A percentile compares a stretch with the other conserved stretches of the same genome.
Conservation (phyloP, 1,140 invertebrate species). For the Ips typographus region DNA sequence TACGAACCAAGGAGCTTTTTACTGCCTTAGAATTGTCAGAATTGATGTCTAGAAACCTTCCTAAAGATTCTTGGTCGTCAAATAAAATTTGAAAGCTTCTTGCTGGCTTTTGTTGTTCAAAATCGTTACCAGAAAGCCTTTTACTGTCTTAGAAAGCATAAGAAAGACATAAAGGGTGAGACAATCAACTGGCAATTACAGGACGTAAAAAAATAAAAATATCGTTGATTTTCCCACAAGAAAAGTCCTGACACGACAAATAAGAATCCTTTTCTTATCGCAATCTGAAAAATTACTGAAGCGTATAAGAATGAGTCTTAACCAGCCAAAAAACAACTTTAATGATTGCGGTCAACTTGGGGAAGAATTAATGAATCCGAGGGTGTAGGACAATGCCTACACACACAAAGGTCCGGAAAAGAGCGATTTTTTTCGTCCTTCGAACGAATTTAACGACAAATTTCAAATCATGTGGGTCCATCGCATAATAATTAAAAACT, state of each 20-base stretch:
- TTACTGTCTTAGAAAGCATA: too few species aligned
- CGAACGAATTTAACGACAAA: background rate
- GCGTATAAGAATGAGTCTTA: constrained; percentile 5
- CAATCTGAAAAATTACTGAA: constrained; percentile 10
- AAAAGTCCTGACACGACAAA: constrained; percentile 10
- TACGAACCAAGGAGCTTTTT: too few species aligned
- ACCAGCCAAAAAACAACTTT: constrained; percentile 11
- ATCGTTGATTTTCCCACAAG: constrained; percentile 17
- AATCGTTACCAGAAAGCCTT: too few species aligned
- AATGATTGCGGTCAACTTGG: constrained; percentile 10
- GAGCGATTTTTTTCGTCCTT: background rate
- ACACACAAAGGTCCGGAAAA: background rate
- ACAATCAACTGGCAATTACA: background rate
- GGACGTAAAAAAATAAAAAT: constrained; percentile 4
- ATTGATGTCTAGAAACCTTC: too few species aligned
- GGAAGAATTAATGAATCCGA: constrained; percentile 4
- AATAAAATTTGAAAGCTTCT: too few species aligned
- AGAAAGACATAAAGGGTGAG: too few species aligned
- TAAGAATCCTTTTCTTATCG: constrained; percentile 15
- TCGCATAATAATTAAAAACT: constrained; percentile 10
- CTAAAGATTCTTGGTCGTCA: too few species aligned
- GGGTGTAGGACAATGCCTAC: background rate
- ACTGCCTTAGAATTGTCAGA: too few species aligned
- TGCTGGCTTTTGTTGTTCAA: too few species aligned
- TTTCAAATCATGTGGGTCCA: constrained; percentile 7